A percentile compares a stretch with the other conserved stretches of the same genome.
Conservation (phyloP, 2,113 vertebrate genomes). For the Dasypus novemcinctus region DNA sequence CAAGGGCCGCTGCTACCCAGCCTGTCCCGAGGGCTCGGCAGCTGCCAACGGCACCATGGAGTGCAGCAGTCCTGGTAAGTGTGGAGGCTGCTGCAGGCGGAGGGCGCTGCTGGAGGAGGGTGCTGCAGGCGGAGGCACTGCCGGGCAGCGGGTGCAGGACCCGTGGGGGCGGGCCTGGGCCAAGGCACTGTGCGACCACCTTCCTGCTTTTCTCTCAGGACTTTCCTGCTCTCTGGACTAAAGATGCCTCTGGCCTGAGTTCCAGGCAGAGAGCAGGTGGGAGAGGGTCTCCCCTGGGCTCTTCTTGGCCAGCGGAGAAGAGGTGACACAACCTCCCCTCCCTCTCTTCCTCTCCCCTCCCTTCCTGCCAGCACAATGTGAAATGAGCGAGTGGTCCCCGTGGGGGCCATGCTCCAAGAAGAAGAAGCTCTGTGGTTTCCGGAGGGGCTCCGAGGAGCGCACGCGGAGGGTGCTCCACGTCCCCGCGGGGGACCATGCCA, state of each 20-base stretch:
- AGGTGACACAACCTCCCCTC: background rate
- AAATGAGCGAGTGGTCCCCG: constrained; percentile 93
- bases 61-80: constrained; percentile 91
- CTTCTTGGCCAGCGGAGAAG: background rate
- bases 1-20: constrained; percentile 93
- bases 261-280: background rate
- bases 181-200: no score
- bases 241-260: background rate
- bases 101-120: no score
- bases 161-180: background rate
- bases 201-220: background rate
- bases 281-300: background rate
- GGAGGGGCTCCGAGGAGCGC: constrained; percentile 91
- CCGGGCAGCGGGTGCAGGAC: no score
- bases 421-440: constrained; percentile 95
- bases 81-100: fast-evolving
- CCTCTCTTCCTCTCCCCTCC: background rate
- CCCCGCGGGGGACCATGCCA: constrained; percentile 81
- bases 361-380: constrained; percentile 88
- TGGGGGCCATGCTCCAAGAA: constrained; percentile 96
- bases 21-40: constrained; percentile 91
- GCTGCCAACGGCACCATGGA: constrained; percentile 93
- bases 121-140: no score
- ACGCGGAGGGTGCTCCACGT: constrained; percentile 85
- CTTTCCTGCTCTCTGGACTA: background rate